Evolutionary conservation across 2,113 vertebrate species (phyloP), one percentile per base, ranked within the genome.

Genomic region (Nannospalax galili): DNA sequence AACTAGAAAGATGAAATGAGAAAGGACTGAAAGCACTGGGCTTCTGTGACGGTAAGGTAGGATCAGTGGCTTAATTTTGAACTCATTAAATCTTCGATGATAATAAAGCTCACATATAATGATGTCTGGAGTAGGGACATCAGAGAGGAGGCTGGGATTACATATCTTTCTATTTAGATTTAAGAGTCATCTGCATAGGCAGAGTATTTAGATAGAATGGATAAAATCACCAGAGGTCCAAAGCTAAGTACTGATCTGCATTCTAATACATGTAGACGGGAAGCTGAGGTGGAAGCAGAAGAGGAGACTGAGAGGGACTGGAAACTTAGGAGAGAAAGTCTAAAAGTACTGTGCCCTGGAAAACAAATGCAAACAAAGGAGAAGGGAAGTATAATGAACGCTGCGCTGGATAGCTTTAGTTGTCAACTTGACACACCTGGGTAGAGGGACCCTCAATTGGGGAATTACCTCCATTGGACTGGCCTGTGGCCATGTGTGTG

Each of bases 1-100:
- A 95, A 81, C 70, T 81, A 72, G 42, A 78, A 93, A 93, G 84
- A 91, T 69, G 77, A 90, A 15, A 62, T 62, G 16, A 58, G 48
- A 84, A 93, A 88, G 73, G 4, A 40, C 7, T 32, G 80, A 70
- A 91, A 79, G 60, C 17, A 52, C 17, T 26, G 35, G 64, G 40
- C 30, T 56, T 64, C 22, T 62, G 62, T 42, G 24, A 28, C 19
- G 40, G 9, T 17, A 30, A n/a, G 20, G 19, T 10, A 19, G 45
- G 40, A 84, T n/a, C 2, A 52, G 42, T 30, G 56, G 30, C 45
- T 81, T 73, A 60, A 56, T 52, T 93, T 5, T 74, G 45, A 93
- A 92, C 7, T 35, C 65, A 48, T 58, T 72, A 78, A 69, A 77
- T 56, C 75, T 92, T 42, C 72, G 60, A n/a, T 37, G 62, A 24